Percentiles rank a stretch among this genome's conserved stretches.
Evolutionary conservation across 1,140 invertebrate genomes (phyloP).

Genomic region (Zelostemma sp.): DNA sequence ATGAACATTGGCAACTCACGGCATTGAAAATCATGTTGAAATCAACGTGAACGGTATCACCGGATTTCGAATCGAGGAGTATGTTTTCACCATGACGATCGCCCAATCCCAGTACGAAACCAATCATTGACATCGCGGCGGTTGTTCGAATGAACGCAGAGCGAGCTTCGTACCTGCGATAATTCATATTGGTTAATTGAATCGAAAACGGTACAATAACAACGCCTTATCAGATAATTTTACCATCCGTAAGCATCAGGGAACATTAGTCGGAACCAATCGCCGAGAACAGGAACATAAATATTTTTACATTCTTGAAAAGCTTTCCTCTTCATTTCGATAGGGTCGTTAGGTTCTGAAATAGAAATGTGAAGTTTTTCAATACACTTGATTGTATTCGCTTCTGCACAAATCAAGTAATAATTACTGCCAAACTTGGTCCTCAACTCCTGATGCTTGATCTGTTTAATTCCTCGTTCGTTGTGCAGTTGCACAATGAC

Average conservation of each 20-base stretch:
- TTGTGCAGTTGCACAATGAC: slow-evolving; percentile 82
- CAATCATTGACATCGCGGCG: slow-evolving; percentile 98
- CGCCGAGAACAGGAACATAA: slow-evolving; percentile 87
- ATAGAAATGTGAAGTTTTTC: slow-evolving; percentile 9
- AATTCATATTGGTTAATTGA: not conserved
- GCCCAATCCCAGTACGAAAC: slow-evolving; percentile 96
- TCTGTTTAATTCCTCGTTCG: slow-evolving; percentile 65
- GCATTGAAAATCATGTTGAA: slow-evolving; percentile 98
- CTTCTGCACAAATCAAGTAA: no score
- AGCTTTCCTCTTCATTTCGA: slow-evolving; percentile 81
- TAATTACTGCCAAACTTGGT: not conserved
- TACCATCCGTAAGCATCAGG: slow-evolving; percentile 91
- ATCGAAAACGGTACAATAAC: not conserved
- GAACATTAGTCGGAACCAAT: slow-evolving; percentile 93
- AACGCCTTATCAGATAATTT: slow-evolving; percentile 10
- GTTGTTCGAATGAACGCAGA: slow-evolving; percentile 89
- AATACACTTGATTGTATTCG: no score
- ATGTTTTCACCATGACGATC: slow-evolving; percentile 99
- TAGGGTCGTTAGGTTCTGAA: slow-evolving; percentile 71
- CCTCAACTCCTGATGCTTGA: no score
- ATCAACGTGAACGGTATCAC: slow-evolving; percentile 97
- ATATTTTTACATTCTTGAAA: slow-evolving; percentile 79
- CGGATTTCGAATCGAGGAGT: slow-evolving; percentile 89
- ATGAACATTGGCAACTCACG: slow-evolving; percentile 60
- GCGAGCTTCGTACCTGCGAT: slow-evolving; percentile 83